Base-by-base conservation (phyloP, 2,888 invertebrate genomes). In the Coleophora deauratella region DNA sequence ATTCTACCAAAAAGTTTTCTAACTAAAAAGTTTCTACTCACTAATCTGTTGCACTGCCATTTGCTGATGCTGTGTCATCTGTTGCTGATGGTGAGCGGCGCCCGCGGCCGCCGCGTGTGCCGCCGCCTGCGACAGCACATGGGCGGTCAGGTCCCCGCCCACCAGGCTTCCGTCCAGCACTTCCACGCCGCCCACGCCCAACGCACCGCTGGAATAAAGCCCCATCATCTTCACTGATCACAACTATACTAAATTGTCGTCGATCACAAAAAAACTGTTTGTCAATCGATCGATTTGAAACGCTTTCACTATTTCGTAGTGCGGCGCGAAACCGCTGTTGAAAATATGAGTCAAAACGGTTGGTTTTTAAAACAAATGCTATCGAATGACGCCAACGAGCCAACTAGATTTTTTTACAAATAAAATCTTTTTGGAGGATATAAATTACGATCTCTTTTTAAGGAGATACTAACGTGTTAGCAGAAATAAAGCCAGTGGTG, bases 141-240 rank as follows among this genome's bases (percentile, higher is more conserved):
- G 80, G 6, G 82, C 77, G 37, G 79, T 76, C 60, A 84, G 60
- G 54, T 82, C 81, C 13, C 76, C 76, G 41, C 82, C 77, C 38
- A 79, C 75, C 62, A 81, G 51, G 38, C 84, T 70, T 46, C 82
- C 66, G 61, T 74, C 85, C 53, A 85, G 63, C 55, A 85, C 80
- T 50, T 82, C 84, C 57, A 84, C 76, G 46, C 84, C 79, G 72
- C 78, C 70, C 69, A 89, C 79, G 72, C 78, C 70, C 69, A 89
- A 85, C 62, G 88, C 87, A 57, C 89, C 89, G 65, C 89, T 84
- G 71, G 84, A 84, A 84, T 82, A 85, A 52, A 85, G 64, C 43
- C 84, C 82, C 82, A 84, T 74, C 77, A 77, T 75, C 59, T 80
- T 77, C 60, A 21, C 21, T 21, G 21, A 21, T 21, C 21, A 68